These are phyloP conservation scores for Lepidochrysops patricia DNA, from an alignment of 2,888 invertebrate species.

Conservation along the genomic window DNA sequence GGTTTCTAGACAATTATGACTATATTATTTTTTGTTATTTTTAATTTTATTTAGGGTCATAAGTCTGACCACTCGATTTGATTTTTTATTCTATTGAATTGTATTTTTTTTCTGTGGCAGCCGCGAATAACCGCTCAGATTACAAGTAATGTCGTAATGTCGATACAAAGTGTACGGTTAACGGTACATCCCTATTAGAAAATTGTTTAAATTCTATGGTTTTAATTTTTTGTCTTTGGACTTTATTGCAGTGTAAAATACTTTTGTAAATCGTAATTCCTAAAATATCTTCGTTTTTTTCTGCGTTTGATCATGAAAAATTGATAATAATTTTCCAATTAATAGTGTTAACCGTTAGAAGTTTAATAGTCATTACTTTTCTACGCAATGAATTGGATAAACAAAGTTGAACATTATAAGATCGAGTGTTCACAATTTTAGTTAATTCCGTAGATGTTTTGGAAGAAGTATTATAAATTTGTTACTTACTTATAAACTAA, in stretches of 20 bases:
- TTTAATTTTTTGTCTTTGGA: constrained; percentile 3
- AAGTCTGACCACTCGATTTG: no score
- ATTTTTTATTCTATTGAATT: no score
- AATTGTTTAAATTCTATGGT: neutral
- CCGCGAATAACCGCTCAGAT: no score
- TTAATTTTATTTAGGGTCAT: no score
- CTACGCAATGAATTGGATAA: neutral
- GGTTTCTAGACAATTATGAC: no score
- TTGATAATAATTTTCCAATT: neutral
- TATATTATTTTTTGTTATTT: no score
- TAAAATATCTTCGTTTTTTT: neutral
- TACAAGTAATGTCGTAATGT: no score
- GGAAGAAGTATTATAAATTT: neutral
- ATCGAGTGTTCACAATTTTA: neutral
- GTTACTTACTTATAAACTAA: neutral
- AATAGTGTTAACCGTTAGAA: neutral
- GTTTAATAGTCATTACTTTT: neutral
- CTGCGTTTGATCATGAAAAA: neutral
- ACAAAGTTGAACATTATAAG: neutral
- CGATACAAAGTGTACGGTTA: no score
- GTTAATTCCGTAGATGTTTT: neutral
- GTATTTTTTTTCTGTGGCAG: no score
- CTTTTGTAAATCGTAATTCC: constrained; percentile 2
- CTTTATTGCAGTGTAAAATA: neutral
- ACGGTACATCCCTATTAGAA: neutral